Conservation (phyloP, 2,888 invertebrate genomes). For the Drosophila maculinotata region DNA sequence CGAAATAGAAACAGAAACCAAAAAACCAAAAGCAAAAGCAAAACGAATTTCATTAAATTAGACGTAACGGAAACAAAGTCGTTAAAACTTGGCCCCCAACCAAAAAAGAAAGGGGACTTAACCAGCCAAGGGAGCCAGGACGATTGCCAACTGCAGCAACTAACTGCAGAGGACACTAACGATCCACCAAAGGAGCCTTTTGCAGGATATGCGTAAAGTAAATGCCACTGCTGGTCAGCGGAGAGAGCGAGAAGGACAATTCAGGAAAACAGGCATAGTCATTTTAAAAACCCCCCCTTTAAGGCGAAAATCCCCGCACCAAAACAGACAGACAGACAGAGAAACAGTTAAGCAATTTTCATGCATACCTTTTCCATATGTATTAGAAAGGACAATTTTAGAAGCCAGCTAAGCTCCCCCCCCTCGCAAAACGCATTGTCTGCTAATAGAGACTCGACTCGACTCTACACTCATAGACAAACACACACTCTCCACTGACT, state of each 20-base stretch:
- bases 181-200: constrained; percentile 57
- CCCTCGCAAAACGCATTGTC: constrained; percentile 59
- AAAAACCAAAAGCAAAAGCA: constrained; percentile 56
- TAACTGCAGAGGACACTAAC: constrained; percentile 63
- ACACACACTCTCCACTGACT: not conserved
- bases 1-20: constrained; percentile 33
- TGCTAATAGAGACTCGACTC: constrained; percentile 81
- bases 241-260: constrained; percentile 22
- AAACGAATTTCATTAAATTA: constrained; percentile 80
- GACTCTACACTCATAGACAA: constrained; percentile 1
- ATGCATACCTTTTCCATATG: constrained; percentile 70
- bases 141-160: constrained; percentile 32
- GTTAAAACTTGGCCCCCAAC: constrained; percentile 74
- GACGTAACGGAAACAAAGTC: constrained; percentile 81
- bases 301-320: constrained; percentile 62
- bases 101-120: constrained; percentile 37
- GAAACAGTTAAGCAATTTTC: constrained; percentile 67
- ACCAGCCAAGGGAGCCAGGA: constrained; percentile 25
- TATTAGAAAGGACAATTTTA: constrained; percentile 45
- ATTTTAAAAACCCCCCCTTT: constrained; percentile 69
- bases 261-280: constrained; percentile 43
- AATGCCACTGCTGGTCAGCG: constrained; percentile 54
- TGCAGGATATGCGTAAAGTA: constrained; percentile 58
- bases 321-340: constrained; percentile 5
- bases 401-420: constrained; percentile 33